A percentile compares a stretch with the other conserved stretches of the same genome.
phyloP scores from a whole-genome alignment of 2,113 vertebrate genomes.

The Grammomys surdaster region DNA sequence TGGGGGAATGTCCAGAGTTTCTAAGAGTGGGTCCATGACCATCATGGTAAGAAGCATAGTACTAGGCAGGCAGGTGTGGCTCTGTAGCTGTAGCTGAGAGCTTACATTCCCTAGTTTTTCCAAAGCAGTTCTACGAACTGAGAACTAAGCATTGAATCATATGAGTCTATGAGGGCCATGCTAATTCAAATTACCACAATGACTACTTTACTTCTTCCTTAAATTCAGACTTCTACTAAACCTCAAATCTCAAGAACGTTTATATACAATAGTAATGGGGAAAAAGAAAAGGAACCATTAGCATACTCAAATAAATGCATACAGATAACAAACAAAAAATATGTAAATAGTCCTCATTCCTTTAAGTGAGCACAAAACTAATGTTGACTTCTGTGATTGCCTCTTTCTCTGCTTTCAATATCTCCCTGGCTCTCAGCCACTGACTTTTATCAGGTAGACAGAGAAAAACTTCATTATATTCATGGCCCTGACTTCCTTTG shows the following conservation, averaged over 20 bases:
- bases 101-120: background rate
- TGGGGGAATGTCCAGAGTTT: background rate
- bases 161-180: background rate
- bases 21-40: background rate
- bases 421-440: background rate
- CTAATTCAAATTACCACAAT: background rate
- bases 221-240: background rate
- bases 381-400: background rate
- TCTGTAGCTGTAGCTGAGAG: background rate
- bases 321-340: background rate
- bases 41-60: no score
- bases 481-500: background rate
- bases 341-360: background rate
- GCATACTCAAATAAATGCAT: background rate
- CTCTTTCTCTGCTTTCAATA: background rate
- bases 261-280: background rate
- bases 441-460: background rate
- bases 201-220: background rate
- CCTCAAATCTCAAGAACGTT: background rate
- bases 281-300: background rate
- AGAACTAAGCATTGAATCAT: background rate
- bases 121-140: background rate
- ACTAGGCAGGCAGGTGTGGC: background rate
- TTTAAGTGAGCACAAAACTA: background rate
- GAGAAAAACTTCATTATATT: constrained; percentile 28